Evolutionary conservation across 1,140 invertebrate genomes (phyloP).

Genomic region (Magallana ariakensis): DNA sequence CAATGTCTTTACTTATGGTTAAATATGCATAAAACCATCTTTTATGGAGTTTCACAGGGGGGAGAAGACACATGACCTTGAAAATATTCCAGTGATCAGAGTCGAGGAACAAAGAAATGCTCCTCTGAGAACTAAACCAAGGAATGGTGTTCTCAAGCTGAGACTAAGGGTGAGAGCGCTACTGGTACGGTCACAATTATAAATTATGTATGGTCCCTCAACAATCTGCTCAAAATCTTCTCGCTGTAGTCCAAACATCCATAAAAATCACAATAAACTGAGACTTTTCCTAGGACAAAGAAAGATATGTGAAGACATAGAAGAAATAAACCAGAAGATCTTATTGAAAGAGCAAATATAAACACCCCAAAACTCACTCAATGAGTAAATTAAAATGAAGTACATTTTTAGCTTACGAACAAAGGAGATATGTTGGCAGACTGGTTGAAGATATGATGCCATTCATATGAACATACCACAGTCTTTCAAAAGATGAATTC

Average conservation of each 20-base stretch:
- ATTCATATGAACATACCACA: no score
- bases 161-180: neutral
- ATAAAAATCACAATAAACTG: neutral
- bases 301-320: no score
- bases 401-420: no score
- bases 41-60: constrained; percentile 6
- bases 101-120: neutral
- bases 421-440: no score
- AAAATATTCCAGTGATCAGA: neutral
- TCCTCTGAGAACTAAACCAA: neutral
- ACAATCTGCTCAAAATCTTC: neutral
- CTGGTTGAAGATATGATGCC: no score
- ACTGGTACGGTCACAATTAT: neutral
- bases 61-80: neutral
- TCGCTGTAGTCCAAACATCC: neutral
- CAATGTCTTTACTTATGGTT: constrained; percentile 16
- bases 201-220: neutral
- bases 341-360: no score
- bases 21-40: constrained; percentile 19
- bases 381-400: no score
- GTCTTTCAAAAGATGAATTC: no score
- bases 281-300: neutral
- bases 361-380: no score
- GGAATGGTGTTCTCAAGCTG: neutral
- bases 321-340: no score